Base-by-base conservation (phyloP, 2,888 invertebrate species). In the Herminia tarsipennalis region DNA sequence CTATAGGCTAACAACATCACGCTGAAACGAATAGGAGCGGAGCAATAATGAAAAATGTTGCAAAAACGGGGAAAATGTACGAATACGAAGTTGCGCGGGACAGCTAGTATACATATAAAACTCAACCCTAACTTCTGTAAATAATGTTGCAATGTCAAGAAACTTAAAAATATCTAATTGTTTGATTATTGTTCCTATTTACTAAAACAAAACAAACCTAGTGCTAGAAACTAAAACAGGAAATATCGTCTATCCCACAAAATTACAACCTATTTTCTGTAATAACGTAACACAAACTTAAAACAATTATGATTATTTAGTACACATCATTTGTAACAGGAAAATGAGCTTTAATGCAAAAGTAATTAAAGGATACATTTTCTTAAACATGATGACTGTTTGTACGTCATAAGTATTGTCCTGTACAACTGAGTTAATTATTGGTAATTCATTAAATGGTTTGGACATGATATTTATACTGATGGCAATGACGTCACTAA, bases 401-500 rank as follows among this genome's bases (percentile, higher is more conserved):
- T 2, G 20, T 16, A 36, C 54, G 63, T 63, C 66, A 66, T 29
- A 16, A 16, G 32, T 51, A 49, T 49, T 63, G 59, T 66, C 9
- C 6, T 41, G 33, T 12, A 35, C 10, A 17, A 51, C 35, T 38
- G 42, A 38, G 49, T 18, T 53, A 45, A 63, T 48, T 50, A 52
- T 49, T 12, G 34, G 8, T 8, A 13, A 47, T 61, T 66, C 37
- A 35, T 48, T 20, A 36, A 28, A 50, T 47, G 39, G 22, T 29
- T 38, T 20, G 28, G 29, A 33, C 30, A 38, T 30, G 34, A 45
- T 35, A 20, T 32, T 43, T 30, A 41, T 53, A 25, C 16, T 53
- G 27, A 39, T 50, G 22, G 28, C 9, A 48, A 9, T 5, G 21
- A 32, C 18, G 18, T 41, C 24, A 14, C 24, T 40, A 32, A 32